Percentiles rank a stretch among this genome's conserved stretches.
phyloP scores from a whole-genome alignment of 2,113 vertebrate genomes.

The Charina bottae region DNA sequence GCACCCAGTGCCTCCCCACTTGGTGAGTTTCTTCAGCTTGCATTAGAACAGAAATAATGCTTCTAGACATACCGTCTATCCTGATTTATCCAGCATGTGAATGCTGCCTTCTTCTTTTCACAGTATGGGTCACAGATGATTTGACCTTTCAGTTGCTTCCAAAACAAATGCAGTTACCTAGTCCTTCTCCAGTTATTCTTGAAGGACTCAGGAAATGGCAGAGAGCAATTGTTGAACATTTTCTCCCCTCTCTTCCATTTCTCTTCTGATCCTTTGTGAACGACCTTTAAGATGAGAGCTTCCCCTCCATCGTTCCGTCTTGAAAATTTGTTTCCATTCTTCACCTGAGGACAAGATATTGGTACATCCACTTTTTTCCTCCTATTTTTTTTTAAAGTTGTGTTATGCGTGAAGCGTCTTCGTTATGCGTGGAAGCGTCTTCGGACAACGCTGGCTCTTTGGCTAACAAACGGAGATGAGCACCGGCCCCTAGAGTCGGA shows the following conservation, averaged over 20 bases:
- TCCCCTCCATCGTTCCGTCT: background rate
- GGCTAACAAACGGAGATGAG: no score
- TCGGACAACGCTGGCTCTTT: no score
- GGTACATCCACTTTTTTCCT: background rate
- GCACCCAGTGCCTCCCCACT: slow-evolving; percentile 77
- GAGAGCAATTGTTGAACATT: fast-evolving
- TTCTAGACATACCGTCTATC: background rate
- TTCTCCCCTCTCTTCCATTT: background rate
- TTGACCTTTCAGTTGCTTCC: background rate
- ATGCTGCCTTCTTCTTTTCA: background rate
- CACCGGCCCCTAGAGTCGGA: no score
- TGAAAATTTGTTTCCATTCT: background rate
- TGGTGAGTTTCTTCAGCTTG: slow-evolving; percentile 65
- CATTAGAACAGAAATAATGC: background rate
- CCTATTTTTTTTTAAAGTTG: background rate
- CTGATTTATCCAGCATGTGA: background rate
- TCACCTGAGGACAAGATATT: background rate
- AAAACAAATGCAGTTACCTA: background rate
- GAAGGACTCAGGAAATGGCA: background rate
- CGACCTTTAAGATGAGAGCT: background rate
- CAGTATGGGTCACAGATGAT: background rate
- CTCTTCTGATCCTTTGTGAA: background rate
- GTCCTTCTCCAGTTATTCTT: background rate
- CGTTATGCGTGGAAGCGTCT: no score
- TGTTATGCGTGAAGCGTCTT: no score